These are phyloP conservation scores for Bubo scandiacus DNA, from an alignment of 2,113 vertebrate genomes.

Conservation along the genomic window DNA sequence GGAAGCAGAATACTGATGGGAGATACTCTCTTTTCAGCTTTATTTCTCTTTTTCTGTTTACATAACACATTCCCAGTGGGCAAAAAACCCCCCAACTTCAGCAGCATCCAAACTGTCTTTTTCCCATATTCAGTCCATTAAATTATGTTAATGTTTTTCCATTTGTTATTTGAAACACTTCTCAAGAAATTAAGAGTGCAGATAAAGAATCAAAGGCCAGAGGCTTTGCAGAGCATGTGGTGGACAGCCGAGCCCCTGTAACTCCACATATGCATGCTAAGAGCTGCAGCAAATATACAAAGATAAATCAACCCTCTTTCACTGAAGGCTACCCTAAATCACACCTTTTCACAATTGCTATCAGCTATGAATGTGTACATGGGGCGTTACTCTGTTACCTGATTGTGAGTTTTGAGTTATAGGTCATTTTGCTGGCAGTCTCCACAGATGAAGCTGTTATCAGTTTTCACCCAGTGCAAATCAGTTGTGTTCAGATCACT, in stretches of 20 bases:
- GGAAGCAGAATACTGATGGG: not conserved
- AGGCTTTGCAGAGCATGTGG: not conserved
- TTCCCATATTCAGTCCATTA: not conserved
- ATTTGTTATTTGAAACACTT: not conserved
- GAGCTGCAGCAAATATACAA: not conserved
- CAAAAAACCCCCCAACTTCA: not conserved
- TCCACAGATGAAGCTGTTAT: not conserved
- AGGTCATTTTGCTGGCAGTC: not conserved
- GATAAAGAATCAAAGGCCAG: not conserved
- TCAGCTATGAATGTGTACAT: not conserved
- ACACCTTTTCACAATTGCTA: not conserved
- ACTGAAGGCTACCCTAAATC: not conserved
- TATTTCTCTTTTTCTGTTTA: slow-evolving; percentile 16
- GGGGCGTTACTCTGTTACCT: not conserved
- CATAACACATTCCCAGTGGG: not conserved
- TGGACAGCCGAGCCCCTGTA: not conserved
- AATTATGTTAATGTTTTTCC: not conserved
- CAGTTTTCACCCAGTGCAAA: not conserved
- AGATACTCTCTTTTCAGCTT: not conserved
- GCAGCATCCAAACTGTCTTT: not conserved
- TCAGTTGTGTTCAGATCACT: not conserved
- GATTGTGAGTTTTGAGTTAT: not conserved
- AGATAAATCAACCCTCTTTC: not conserved
- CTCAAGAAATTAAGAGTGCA: not conserved
- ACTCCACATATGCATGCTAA: not conserved